Conservation (phyloP, 2,888 invertebrate genomes). For the Aphidius colemani region DNA sequence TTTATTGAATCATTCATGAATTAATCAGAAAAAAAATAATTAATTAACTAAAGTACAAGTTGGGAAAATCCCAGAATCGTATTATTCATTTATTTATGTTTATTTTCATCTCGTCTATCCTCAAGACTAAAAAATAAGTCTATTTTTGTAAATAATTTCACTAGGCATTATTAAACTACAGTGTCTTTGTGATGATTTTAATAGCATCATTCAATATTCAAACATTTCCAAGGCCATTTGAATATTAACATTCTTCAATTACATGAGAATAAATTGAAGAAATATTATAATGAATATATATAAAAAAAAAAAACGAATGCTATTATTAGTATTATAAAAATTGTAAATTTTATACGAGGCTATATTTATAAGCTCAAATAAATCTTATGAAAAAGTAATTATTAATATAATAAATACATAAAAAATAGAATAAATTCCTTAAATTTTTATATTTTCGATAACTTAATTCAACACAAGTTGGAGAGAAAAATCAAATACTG, state of each 20-base stretch:
- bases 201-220: constrained; percentile 27
- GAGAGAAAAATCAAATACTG: no score
- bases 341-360: not conserved
- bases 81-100: constrained; percentile 7
- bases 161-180: constrained; percentile 5
- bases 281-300: constrained; percentile 1
- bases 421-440: no score
- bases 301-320: constrained; percentile 1
- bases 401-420: no score
- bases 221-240: constrained; percentile 38
- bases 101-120: constrained; percentile 8
- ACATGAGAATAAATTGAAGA: not conserved
- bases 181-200: constrained; percentile 27
- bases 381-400: no score
- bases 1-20: not conserved
- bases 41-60: not conserved
- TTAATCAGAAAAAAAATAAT: not conserved
- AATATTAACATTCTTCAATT: constrained; percentile 32
- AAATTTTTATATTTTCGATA: no score
- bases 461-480: no score
- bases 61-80: constrained; percentile 4
- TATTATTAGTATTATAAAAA: constrained; percentile 4
- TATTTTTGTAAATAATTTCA: not conserved
- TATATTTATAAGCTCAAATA: no score
- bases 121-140: no score